phyloP scores from a whole-genome alignment of 1,140 invertebrate genomes.

The Magallana angulata region DNA sequence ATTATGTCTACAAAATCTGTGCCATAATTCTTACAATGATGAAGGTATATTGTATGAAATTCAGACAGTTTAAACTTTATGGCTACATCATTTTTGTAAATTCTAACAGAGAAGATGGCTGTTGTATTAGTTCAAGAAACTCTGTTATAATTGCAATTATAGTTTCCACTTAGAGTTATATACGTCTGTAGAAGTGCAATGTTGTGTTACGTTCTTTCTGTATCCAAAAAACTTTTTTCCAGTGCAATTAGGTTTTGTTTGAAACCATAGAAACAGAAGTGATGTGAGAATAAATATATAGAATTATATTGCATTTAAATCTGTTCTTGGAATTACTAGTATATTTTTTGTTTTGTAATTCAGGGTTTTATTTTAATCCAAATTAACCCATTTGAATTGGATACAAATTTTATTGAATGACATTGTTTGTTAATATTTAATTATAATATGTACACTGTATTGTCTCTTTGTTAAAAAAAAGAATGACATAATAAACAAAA shows the following conservation, averaged over 20 bases:
- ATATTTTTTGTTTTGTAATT: not conserved
- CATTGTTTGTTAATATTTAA: conserved; percentile 25
- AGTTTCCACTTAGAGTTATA: conserved; percentile 17
- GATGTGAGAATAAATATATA: not conserved
- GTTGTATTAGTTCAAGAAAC: conserved; percentile 33
- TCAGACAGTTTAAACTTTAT: conserved; percentile 32
- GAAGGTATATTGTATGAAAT: conserved; percentile 26
- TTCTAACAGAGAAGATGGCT: conserved; percentile 29
- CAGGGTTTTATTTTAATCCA: not conserved
- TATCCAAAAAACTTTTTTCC: conserved; percentile 4
- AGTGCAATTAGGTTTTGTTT: conserved; percentile 30
- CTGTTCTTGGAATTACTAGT: not conserved
- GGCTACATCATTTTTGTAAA: conserved; percentile 27
- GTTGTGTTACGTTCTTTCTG: conserved; percentile 5
- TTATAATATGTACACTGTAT: not conserved
- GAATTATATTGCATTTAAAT: not conserved
- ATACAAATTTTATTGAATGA: not conserved
- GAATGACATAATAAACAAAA: conserved; percentile 7
- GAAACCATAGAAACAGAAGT: conserved; percentile 30
- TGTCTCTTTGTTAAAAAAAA: conserved; percentile 15
- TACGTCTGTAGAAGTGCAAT: conserved; percentile 21
- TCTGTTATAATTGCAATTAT: conserved; percentile 33
- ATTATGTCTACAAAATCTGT: not conserved
- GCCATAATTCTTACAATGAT: conserved; percentile 30
- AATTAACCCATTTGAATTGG: not conserved